phyloP scores from a whole-genome alignment of 2,888 invertebrate genomes.

The Miltochrista miniata region DNA sequence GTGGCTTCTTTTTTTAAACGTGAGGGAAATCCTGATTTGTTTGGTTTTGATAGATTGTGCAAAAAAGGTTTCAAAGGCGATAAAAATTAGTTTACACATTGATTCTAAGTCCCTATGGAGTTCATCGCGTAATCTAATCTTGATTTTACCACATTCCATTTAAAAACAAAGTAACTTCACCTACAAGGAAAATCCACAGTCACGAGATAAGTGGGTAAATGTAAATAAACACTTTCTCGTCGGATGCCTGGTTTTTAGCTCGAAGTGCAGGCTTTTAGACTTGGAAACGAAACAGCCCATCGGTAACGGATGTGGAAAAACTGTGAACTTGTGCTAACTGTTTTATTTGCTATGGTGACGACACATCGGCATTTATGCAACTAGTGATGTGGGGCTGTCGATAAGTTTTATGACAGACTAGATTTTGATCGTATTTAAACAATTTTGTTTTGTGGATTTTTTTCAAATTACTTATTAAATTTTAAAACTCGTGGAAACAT shows the following conservation, averaged over 20 bases:
- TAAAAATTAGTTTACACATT: too few species aligned
- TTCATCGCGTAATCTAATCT: too few species aligned
- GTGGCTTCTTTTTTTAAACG: too few species aligned
- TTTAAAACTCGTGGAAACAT: too few species aligned
- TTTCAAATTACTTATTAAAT: too few species aligned
- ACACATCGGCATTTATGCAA: conserved; percentile 42
- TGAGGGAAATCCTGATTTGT: too few species aligned
- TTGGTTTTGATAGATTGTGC: too few species aligned
- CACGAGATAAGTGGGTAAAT: background rate
- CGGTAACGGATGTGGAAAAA: conserved; percentile 47
- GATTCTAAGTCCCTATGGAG: too few species aligned
- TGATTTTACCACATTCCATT: too few species aligned
- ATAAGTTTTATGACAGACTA: conserved; percentile 7
- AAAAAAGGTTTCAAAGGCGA: too few species aligned
- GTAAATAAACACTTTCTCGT: conserved; percentile 9
- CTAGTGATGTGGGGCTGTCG: conserved; percentile 43
- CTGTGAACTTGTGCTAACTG: conserved; percentile 50
- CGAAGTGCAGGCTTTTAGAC: conserved; percentile 20
- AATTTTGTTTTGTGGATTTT: too few species aligned
- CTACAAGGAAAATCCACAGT: background rate
- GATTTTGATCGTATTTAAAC: too few species aligned
- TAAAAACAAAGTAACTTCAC: background rate
- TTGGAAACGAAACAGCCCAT: conserved; percentile 30
- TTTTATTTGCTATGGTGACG: conserved; percentile 53
- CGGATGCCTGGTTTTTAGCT: conserved; percentile 9